Evolutionary conservation across 2,888 invertebrate genomes (phyloP), one percentile per base, ranked within the genome.

Genomic region (Sesamia inferens): DNA sequence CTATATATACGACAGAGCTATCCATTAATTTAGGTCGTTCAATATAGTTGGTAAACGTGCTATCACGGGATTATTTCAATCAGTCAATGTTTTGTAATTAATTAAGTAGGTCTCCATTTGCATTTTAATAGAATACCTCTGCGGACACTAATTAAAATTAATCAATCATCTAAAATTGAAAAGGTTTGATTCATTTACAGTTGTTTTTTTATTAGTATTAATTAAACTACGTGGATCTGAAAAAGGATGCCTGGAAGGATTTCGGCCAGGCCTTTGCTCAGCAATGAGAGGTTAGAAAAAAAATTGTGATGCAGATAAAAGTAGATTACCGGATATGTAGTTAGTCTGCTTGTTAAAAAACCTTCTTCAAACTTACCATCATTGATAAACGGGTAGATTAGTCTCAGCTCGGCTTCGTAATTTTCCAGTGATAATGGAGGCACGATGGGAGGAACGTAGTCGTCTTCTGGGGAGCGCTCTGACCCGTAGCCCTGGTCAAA

Each of bases 401-500:
- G 93, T 83, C 97, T 95, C 54, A 97, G 94, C 84, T 97, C 97
- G n/a, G 97, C 95, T 86, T 97, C 97, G 87, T 97, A 97, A 65
- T 95, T 95, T 87, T 97, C 97, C 58, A 97, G 94, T 58, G 96
- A 96, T 75, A 97, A 94, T 44, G 96, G 92, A 3, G 95, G 91
- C 84, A 94, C 97, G 74, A 97, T 94, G 24, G 97, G 97, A 10
- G 97, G 97, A 48, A 97, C 97, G 93, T 97, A 97, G 92, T 98
- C 98, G 83, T 98, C 98, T 92, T 98, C 98, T 2, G 98, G 98
- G 0, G 98, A 98, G 62, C 98, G 95, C 90, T 98, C 98, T 14
- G 97, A 98, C 0, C 97, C 98, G 92, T 98, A 98, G 57, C 98
- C 98, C 90, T 98, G 98, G 92, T 98, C 98, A 90, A 97, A 97